phyloP scores from a whole-genome alignment of 2,797 vertebrate species.

The Acipenser oxyrinchus region DNA sequence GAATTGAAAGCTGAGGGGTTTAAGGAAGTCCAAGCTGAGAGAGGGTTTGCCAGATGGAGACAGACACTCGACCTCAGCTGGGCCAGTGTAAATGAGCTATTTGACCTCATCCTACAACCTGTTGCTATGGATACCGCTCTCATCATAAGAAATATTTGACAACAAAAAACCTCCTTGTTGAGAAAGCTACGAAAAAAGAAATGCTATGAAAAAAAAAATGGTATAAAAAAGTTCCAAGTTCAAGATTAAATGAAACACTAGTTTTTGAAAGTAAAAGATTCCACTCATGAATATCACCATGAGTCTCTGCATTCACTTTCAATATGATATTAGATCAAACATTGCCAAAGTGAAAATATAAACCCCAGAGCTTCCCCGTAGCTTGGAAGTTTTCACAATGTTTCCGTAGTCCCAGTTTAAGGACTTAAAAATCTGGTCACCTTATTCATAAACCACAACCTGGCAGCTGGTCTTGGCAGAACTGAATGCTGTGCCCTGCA shows the following conservation, averaged over 20 bases:
- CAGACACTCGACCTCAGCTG: not conserved
- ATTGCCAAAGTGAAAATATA: no score
- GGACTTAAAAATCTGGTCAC: no score
- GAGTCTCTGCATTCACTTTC: no score
- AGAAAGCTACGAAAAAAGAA: constrained; percentile 11
- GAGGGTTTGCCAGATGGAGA: constrained; percentile 7
- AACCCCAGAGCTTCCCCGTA: no score
- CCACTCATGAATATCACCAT: no score
- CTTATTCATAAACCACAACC: no score
- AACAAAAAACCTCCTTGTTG: not conserved
- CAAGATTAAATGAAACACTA: not conserved
- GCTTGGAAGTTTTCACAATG: no score
- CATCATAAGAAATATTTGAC: not conserved
- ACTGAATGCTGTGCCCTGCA: no score
- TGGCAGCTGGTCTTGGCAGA: no score
- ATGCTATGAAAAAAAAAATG: constrained; percentile 16
- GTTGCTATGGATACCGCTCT: constrained; percentile 17
- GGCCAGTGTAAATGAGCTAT: not conserved
- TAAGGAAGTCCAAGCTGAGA: not conserved
- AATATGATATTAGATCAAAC: no score
- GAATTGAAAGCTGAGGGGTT: not conserved
- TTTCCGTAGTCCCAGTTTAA: no score
- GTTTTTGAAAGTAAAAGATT: no score
- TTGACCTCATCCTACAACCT: constrained; percentile 7
- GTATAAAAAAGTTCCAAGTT: constrained; percentile 20